phyloP scores from a whole-genome alignment of 2,113 vertebrate genomes.

The Nipponia nippon region DNA sequence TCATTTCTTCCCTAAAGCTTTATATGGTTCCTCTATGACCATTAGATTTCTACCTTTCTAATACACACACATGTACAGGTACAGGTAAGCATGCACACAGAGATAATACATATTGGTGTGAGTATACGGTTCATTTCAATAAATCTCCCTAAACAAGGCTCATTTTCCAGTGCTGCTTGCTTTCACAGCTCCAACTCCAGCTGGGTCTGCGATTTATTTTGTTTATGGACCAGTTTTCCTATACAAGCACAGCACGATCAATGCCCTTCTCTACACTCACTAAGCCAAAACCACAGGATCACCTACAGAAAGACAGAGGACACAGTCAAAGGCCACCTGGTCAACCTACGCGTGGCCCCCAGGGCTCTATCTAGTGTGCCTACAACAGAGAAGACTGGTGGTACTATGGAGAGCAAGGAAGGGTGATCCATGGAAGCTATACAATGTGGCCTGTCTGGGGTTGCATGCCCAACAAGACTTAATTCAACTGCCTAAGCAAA shows the following conservation, averaged over 20 bases:
- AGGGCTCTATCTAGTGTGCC: not conserved
- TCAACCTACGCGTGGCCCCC: not conserved
- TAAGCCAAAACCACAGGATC: not conserved
- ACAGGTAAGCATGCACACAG: not conserved
- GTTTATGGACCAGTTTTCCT: not conserved
- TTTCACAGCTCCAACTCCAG: not conserved
- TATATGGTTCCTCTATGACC: not conserved
- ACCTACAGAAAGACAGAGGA: not conserved
- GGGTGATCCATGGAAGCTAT: not conserved
- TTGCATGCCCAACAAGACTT: not conserved
- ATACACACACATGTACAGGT: not conserved
- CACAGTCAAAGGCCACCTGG: not conserved
- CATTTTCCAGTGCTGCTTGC: not conserved
- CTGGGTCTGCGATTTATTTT: not conserved
- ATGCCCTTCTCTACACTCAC: not conserved
- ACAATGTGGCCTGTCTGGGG: not conserved
- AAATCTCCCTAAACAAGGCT: not conserved
- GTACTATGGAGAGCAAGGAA: not conserved
- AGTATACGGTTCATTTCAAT: not conserved
- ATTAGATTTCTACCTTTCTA: not conserved
- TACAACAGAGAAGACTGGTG: not conserved
- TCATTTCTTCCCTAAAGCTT: not conserved
- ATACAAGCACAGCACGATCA: not conserved
- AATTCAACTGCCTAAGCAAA: not conserved
- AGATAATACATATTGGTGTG: not conserved